Evolutionary conservation across 2,113 vertebrate genomes (phyloP).

Genomic region (Cebidichthys violaceus): DNA sequence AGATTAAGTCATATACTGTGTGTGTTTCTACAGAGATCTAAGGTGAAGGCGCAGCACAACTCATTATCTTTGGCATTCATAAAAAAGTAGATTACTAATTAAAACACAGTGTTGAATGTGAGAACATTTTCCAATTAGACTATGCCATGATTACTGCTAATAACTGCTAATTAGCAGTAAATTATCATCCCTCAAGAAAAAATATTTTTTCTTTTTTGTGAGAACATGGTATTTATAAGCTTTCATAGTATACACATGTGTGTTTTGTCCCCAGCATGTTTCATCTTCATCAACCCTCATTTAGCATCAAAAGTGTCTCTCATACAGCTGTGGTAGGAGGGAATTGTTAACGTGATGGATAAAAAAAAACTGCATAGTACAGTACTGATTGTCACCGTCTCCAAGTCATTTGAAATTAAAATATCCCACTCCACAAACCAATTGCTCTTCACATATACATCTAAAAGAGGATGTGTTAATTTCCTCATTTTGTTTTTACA

Average conservation of each 20-base stretch:
- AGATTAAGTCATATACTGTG: constrained; percentile 41
- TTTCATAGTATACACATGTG: constrained; percentile 18
- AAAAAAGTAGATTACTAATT: constrained; percentile 68
- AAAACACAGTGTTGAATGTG: constrained; percentile 51
- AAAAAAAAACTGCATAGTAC: not conserved
- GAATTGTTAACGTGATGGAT: not conserved
- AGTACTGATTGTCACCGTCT: not conserved
- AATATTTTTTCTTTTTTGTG: not conserved
- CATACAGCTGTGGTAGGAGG: not conserved
- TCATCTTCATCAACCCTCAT: constrained; percentile 1
- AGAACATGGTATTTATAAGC: constrained; percentile 29
- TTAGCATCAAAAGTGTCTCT: not conserved
- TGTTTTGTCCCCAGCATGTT: constrained; percentile 1
- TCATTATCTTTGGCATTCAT: constrained; percentile 65
- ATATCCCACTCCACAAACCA: not conserved
- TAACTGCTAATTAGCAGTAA: constrained; percentile 58
- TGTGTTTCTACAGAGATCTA: constrained; percentile 54
- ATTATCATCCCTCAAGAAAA: constrained; percentile 48
- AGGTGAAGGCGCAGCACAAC: constrained; percentile 50
- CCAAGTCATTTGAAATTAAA: not conserved
- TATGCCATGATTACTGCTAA: constrained; percentile 64
- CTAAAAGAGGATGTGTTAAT: not conserved
- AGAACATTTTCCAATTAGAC: constrained; percentile 63
- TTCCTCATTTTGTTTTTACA: not conserved
- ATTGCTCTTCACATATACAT: not conserved